phyloP scores from a whole-genome alignment of 2,888 invertebrate species.

The Pterostichus niger region DNA sequence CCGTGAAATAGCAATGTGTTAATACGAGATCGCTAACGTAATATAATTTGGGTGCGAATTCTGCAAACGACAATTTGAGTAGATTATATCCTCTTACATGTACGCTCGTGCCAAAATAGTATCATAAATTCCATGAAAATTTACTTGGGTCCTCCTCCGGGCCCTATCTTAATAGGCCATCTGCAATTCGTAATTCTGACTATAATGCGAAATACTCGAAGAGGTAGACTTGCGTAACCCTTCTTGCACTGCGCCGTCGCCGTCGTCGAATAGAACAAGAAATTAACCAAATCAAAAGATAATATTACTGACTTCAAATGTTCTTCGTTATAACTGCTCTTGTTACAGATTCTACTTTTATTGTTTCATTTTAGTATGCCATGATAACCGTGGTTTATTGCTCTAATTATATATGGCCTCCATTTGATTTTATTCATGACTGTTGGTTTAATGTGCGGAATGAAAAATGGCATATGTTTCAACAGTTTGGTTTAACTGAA shows the following conservation, averaged over 20 bases:
- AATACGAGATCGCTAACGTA: slow-evolving; percentile 46
- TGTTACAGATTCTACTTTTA: slow-evolving; percentile 18
- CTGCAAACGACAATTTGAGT: slow-evolving; percentile 66
- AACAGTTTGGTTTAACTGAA: too few species aligned
- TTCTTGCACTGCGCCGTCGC: slow-evolving; percentile 10
- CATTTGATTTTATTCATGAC: slow-evolving; percentile 20
- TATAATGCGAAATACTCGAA: slow-evolving; percentile 60
- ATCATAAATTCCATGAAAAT: slow-evolving; percentile 64
- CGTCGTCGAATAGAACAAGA: not conserved
- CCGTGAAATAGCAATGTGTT: slow-evolving; percentile 52
- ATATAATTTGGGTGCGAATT: slow-evolving; percentile 59
- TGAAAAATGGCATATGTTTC: too few species aligned
- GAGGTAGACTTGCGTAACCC: slow-evolving; percentile 46
- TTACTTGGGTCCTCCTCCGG: slow-evolving; percentile 61
- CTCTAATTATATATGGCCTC: slow-evolving; percentile 11
- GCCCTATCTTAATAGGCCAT: slow-evolving; percentile 64
- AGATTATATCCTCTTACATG: slow-evolving; percentile 62
- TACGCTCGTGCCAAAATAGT: slow-evolving; percentile 61
- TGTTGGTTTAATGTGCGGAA: not conserved
- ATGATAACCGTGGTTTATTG: slow-evolving; percentile 18
- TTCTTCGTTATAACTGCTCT: slow-evolving; percentile 38
- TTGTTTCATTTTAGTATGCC: slow-evolving; percentile 23
- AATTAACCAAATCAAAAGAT: slow-evolving; percentile 58
- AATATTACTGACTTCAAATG: slow-evolving; percentile 41
- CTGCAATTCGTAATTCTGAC: slow-evolving; percentile 65